Base-by-base conservation (phyloP, 2,113 vertebrate species). In the Neogobius melanostomus region DNA sequence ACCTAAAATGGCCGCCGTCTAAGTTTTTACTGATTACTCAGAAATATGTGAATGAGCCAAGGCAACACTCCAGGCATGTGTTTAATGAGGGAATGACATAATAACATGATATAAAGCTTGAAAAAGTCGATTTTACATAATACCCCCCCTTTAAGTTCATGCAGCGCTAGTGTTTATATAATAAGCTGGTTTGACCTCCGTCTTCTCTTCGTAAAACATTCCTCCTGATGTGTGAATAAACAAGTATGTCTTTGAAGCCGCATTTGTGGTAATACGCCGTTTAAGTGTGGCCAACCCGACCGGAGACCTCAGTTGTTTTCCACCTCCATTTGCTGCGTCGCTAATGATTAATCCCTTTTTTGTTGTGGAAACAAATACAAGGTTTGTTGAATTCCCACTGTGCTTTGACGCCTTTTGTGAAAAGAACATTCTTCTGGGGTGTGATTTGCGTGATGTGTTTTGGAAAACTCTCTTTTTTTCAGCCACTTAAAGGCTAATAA, bases 311-410 rank as follows among this genome's bases (percentile, higher is more conserved):
- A 60, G 65, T 72, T 87, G 54, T 81, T 80, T 82, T 82, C 72
- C 69, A 48, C 66, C 62, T 65, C 52, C 46, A 66, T 75, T 60
- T 54, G 7, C 7, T 21, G 7, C 6, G 21, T 8, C 49, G 72
- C 17, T 81, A 87, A 90, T 88, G 15, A 83, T 87, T 76, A 73
- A 81, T 74, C 61, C 12, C 47, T 47, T 82, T 82, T 83, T 66
- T 80, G 80, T 70, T 7, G 44, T 45, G 11, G 50, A 36, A 63
- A 49, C 70, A 75, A 80, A 79, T 45, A 64, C 10, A 45, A 62
- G 11, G 62, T 77, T 60, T 81, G 64, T 52, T 54, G 15, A 56
- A 64, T 71, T 42, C 66, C 73, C 72, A 77, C 74, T 66, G 63
- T 9, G 28, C 67, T 75, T 72, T 77, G 21, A 69, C 57, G 54